Evolutionary conservation across 2,797 vertebrate species (phyloP), one percentile per base, ranked within the genome.

Genomic region (Toxotes lorentzi): DNA sequence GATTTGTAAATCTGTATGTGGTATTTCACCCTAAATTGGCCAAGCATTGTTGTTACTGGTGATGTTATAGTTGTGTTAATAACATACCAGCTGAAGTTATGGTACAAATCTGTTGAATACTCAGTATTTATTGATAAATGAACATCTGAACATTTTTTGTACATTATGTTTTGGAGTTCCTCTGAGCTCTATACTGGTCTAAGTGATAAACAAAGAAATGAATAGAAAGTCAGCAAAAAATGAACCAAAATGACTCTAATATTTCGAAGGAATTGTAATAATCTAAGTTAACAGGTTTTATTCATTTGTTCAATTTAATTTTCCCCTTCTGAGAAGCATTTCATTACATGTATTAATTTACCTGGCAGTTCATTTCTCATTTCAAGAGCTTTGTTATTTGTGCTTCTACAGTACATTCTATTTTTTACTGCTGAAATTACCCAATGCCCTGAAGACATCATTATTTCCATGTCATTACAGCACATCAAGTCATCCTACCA

Each of bases 401-500:
- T 45, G 16, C 11, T 8, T 66, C 19, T 23, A 21, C 4, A 8
- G 24, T 24, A 17, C 6, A 21, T 58, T 66, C 0, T 23, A 1
- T 69, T 57, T 65, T 41, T 59, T 30, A 43, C 34, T 2, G 38
- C 62, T 65, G 30, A 11, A 48, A 5, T 64, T 24, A 72, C 13
- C n/a, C 45, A 24, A 5, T 43, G 60, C 61, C 72, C 66, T 24
- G 30, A 32, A 43, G 71, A 71, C 19, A 51, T 61, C 27, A 57
- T 70, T 60, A 65, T 45, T 70, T 50, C 65, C 0, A 43, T 53
- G 35, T 62, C 27, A 57, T 61, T 16, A 30, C 59, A 69, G 76
- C 17, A 19, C 51, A 57, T 78, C 27, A 35, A 50, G 32, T 53
- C 43, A 23, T 48, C 77, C 4, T 70, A 93, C 94, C 87, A 1